These are phyloP conservation scores for Chelonoidis abingdonii DNA, from an alignment of 2,113 vertebrate genomes.

Conservation along the genomic window DNA sequence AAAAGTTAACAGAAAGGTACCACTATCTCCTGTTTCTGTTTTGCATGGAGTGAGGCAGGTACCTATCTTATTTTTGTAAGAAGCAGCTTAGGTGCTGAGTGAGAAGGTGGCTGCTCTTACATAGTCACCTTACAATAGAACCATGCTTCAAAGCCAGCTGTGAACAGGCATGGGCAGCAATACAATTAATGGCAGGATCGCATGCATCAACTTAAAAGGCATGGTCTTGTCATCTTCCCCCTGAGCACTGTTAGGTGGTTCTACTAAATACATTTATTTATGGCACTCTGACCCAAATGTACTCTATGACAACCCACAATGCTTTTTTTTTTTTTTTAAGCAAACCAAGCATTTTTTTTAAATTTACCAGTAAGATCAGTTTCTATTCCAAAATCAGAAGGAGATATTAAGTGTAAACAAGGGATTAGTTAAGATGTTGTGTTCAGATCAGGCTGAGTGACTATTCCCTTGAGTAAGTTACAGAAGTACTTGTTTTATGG, in stretches of 20 bases:
- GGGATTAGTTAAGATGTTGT: background rate
- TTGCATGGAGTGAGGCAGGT: too few species aligned
- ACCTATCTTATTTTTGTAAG: too few species aligned
- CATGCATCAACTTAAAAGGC: background rate
- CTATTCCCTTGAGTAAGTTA: background rate
- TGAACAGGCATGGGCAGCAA: background rate
- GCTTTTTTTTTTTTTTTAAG: background rate
- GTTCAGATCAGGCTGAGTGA: slow-evolving; percentile 36
- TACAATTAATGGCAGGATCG: background rate
- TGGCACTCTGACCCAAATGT: background rate
- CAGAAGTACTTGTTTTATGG: slow-evolving; percentile 53
- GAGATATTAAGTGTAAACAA: background rate
- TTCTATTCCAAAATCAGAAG: background rate
- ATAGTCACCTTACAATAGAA: slow-evolving; percentile 11
- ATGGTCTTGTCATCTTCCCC: background rate
- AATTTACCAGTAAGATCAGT: rapidly evolving
- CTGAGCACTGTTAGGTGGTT: background rate
- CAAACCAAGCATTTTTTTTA: slow-evolving; percentile 6
- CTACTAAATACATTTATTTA: background rate
- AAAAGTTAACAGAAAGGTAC: too few species aligned
- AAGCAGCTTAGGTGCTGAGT: background rate
- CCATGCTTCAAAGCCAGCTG: background rate
- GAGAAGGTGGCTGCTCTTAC: slow-evolving; percentile 6
- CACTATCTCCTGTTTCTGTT: too few species aligned
- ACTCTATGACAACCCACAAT: rapidly evolving